Base-by-base conservation (phyloP, 2,888 invertebrate genomes). In the Eilema griseolum region DNA sequence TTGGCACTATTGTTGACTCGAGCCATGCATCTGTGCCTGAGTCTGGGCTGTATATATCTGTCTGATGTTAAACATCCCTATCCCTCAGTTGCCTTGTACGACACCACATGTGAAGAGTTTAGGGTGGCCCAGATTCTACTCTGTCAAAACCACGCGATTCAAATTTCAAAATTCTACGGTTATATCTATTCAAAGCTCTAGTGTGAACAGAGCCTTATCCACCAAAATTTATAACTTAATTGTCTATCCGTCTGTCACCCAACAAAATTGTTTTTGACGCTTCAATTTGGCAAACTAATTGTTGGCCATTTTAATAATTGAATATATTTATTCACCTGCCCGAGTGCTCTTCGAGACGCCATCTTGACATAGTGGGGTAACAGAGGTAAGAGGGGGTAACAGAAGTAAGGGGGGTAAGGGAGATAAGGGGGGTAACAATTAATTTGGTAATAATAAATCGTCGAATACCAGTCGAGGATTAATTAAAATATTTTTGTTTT, bases 281-380 rank as follows among this genome's bases (percentile, higher is more conserved):
- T 83, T 80, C 80, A 80, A 83, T 81, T 76, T 77, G 66, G 66
- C 69, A 69, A 82, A 83, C 82, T 84, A 84, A 84, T 84, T 83
- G 83, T 74, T 52, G 64, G 72, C 70, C 81, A 81, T 83, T 81
- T 82, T 78, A 69, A 71, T 82, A 83, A 81, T 80, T 82, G 76
- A 82, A 81, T 80, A 76, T 83, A 81, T 83, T 79, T 79, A 77
- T 79, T 80, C 75, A 82, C 82, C 83, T 83, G 76, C 57, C 61
- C 16, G 62, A 74, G 73, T 73, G 71, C 69, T 69, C 26, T 62
- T 76, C 70, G 67, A n/a, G 52, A 57, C 79, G 76, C 75, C 80
- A 77, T 81, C 80, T 83, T 78, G 79, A 10, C 24, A 57, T 57
- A 56, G 24, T 62, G 66, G 70, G 70, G 62, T 37, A 37, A 37